Base-by-base conservation (phyloP, 2,797 vertebrate genomes). In the Sphaeramia orbicularis region DNA sequence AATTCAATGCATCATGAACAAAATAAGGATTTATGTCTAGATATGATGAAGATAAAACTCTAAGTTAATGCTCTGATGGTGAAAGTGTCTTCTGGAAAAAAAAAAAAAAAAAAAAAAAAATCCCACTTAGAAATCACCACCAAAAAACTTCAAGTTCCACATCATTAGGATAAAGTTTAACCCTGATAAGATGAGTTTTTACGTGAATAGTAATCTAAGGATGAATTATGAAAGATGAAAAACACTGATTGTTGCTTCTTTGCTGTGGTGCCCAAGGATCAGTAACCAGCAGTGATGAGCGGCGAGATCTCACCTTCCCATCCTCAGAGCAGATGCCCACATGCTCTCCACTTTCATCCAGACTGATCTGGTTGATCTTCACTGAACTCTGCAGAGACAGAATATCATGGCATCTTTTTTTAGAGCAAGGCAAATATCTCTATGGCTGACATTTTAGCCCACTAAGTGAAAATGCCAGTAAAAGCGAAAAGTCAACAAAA, bases 341-440 rank as follows among this genome's bases (percentile, higher is more conserved):
- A 87, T 99, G 93, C 67, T 99, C 98, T 67, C 97, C 98, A 49
- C 96, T 96, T 87, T 99, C 97, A 94, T 99, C 98, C 93, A 99
- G 89, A 86, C 98, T 99, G 91, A 99, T 96, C 91, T 99, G 98
- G 93, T 99, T 99, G 93, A 99, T 97, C 93, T 98, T 99, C 91
- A 99, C 98, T 12, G 95, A 95, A 87, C 96, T 98, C 98, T 99
- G 90, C 42, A 1, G 77, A 81, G 60, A 91, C 71, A 90, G 86
- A 88, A 87, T 69, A 89, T 83, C 78, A 62, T 65, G 12, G 70
- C 70, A 84, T 89, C 69, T 71, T 69, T 68, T 80, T 74, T 59
- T 58, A 67, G 63, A 62, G 40, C 35, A 4, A 10, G 56, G 65
- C 2, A 19, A 71, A 72, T 79, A 85, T 72, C 55, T 71, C 41